These are phyloP conservation scores for Dasysyrphus tricinctus DNA, from an alignment of 2,888 invertebrate genomes.

Conservation along the genomic window DNA sequence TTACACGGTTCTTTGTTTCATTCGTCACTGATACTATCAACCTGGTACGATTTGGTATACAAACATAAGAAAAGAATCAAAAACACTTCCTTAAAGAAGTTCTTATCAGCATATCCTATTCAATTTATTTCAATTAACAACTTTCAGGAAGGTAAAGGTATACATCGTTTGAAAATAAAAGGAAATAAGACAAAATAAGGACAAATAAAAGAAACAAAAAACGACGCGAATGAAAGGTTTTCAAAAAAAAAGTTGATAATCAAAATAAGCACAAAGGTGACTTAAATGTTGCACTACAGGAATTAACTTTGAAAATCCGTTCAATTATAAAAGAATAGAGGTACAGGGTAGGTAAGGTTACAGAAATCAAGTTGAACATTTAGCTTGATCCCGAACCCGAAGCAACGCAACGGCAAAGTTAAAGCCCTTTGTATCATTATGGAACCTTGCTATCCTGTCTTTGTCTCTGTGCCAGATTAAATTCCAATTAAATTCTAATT, in stretches of 20 bases:
- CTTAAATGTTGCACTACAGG: slow-evolving; percentile 18
- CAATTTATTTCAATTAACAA: slow-evolving; percentile 55
- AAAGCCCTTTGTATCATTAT: slow-evolving; percentile 20
- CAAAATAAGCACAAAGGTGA: slow-evolving; percentile 29
- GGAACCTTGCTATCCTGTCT: background rate
- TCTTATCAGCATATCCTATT: slow-evolving; percentile 41
- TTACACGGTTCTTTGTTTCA: background rate
- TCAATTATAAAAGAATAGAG: slow-evolving; percentile 38
- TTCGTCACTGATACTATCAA: background rate
- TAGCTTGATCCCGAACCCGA: background rate
- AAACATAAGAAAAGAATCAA: background rate
- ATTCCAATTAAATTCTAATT: slow-evolving; percentile 64
- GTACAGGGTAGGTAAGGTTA: slow-evolving; percentile 36
- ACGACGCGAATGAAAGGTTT: slow-evolving; percentile 23
- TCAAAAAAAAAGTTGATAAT: slow-evolving; percentile 40
- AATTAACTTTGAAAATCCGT: slow-evolving; percentile 63
- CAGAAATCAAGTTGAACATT: slow-evolving; percentile 43
- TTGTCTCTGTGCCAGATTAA: slow-evolving; percentile 42
- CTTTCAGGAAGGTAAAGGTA: background rate
- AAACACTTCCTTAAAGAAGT: background rate
- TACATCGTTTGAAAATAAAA: background rate
- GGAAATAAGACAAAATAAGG: background rate
- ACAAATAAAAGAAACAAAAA: slow-evolving; percentile 17
- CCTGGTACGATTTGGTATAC: background rate
- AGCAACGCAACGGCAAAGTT: background rate